Evolutionary conservation across 2,113 vertebrate genomes (phyloP), one percentile per base, ranked within the genome.

Genomic region (Herpailurus yagouaroundi): DNA sequence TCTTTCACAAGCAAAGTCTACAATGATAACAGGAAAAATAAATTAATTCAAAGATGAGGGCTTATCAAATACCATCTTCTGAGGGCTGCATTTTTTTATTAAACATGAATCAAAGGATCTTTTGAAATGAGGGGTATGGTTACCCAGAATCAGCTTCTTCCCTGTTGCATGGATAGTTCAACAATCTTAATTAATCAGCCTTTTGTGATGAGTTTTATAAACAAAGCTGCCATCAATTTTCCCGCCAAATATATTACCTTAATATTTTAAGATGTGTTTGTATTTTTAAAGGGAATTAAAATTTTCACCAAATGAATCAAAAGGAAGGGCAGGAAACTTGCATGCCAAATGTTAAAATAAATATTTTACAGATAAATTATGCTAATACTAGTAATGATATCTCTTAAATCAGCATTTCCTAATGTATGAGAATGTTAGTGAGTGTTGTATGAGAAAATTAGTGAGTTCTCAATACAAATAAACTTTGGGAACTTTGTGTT

Each of bases 41-140:
- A 98, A 98, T 96, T 97, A 98, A 98, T 97, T 98, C 69, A 97
- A 98, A 98, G 74, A 97, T 94, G 96, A 95, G n/a, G 16, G 96
- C 91, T 98, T 98, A 98, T 97, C 97, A 98, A 98, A 98, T 97
- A 89, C 41, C 92, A 98, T 82, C 97, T 95, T 97, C 93, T 98
- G 76, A 96, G 91, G 68, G 18, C 93, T 81, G 48, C 31, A 97
- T 96, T 95, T 98, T 97, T 97, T 98, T 98, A 98, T 93, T 98
- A 98, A 98, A 98, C 76, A 98, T 95, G 95, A 98, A 96, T 98
- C 89, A 98, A 97, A 97, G 95, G 97, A 52, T 91, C 97, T 97
- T 97, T 96, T 41, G n/a, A 90, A 95, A 94, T 95, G 31, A 96
- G 33, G 83, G 95, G 74, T 84, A 27, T 57, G 69, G 81, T 97